Percentiles rank a stretch among this genome's conserved stretches.
phyloP scores from a whole-genome alignment of 2,113 vertebrate genomes.

The Cinclus mexicanus region DNA sequence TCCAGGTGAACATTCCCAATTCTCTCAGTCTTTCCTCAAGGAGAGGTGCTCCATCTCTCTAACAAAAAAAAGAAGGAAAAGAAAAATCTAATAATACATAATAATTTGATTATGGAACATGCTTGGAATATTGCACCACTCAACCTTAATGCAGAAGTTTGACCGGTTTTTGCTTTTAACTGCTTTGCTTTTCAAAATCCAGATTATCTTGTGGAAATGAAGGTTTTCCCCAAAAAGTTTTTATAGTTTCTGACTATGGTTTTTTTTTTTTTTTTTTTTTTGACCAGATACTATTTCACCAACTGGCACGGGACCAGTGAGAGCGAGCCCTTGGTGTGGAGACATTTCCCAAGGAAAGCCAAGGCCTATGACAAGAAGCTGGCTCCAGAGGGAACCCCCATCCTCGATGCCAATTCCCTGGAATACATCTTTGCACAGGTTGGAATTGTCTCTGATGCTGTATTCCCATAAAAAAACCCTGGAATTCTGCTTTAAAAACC shows the following conservation, averaged over 20 bases:
- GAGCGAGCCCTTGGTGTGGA: constrained; percentile 88
- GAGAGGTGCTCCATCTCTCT: not conserved
- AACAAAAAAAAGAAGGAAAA: accelerated
- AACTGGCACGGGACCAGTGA: constrained; percentile 97
- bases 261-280: not conserved
- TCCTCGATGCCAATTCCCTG: constrained; percentile 87
- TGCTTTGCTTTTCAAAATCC: not conserved
- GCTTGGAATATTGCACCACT: not conserved
- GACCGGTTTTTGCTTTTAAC: not conserved
- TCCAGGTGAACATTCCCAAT: not conserved
- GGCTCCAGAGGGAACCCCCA: constrained; percentile 83
- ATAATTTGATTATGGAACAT: not conserved
- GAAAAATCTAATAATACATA: accelerated
- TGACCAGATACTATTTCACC: constrained; percentile 89
- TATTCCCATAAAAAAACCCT: accelerated
- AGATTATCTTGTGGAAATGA: not conserved
- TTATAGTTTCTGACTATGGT: not conserved
- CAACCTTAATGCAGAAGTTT: not conserved
- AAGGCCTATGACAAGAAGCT: constrained; percentile 79
- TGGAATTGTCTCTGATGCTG: not conserved
- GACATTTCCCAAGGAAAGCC: constrained; percentile 87
- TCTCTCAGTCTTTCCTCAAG: not conserved
- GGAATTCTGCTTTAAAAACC: not conserved
- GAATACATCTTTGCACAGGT: constrained; percentile 96
- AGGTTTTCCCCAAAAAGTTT: not conserved